Base-by-base conservation (phyloP, 2,113 vertebrate genomes). In the Osmerus mordax region DNA sequence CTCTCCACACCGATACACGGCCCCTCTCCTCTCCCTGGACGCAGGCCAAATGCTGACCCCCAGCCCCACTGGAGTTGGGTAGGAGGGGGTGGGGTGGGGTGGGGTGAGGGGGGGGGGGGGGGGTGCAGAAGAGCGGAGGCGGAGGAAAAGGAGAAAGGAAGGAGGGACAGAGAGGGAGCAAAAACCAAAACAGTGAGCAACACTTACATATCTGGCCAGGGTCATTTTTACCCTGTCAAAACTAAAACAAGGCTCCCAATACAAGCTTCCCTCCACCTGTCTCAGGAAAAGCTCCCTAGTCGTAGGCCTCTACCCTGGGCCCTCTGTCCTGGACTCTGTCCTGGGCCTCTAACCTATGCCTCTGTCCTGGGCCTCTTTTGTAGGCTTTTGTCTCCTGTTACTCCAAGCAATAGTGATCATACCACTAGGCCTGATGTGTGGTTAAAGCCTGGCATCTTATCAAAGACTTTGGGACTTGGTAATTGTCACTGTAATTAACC, bases 1-100 rank as follows among this genome's bases (percentile, higher is more conserved):
- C 87, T 94, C 91, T 90, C 84, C 88, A 87, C 84, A 84, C 85
- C 64, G 83, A 92, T 92, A 93, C 90, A 93, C 92, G 94, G 90
- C 84, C 86, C 86, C 87, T 83, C 53, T 56, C 78, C 78, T 80
- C 76, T 84, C 85, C 72, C 65, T 28, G 15, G 63, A 32, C 4
- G 29, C 29, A 32, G 82, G 72, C 81, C 69, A 74, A 65, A 65
- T 1, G 53, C 13, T 86, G 89, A 90, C 88, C 88, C 79, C 73
- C 81, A 52, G 71, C 69, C 54, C 52, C 54, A 70, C 19, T 65
- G 84, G 78, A 77, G 51, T 74, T 78, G 67, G 21, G 21, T 23
- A 23, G 21, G 21, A 23, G 21, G 21, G 21, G 21, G 21, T 23
- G 21, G 21, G 21, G 21, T 23, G 21, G 21, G 21, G 21, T 23